These are phyloP conservation scores for Semaprochilodus insignis DNA, from an alignment of 2,797 vertebrate species.

Conservation along the genomic window DNA sequence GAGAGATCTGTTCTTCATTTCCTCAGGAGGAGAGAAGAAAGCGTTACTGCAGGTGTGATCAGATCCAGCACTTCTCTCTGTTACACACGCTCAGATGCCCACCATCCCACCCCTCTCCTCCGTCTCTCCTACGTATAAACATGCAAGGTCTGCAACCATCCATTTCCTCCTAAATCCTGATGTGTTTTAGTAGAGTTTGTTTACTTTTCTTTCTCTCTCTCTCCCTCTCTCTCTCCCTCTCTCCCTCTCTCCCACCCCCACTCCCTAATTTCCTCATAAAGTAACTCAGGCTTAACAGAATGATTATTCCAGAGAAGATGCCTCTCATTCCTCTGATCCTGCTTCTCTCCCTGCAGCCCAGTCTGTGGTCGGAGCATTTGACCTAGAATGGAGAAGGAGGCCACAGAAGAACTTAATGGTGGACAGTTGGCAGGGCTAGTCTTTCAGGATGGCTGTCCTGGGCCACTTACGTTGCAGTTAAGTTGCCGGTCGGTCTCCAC, in stretches of 20 bases:
- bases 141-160: constrained; percentile 10
- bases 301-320: too few relatives aligned
- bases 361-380: too few relatives aligned
- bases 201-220: constrained; percentile 16
- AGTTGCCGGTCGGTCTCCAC: not conserved
- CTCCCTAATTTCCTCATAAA: too few relatives aligned
- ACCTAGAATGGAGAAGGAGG: too few relatives aligned
- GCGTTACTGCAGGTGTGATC: not conserved
- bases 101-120: not conserved
- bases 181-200: constrained; percentile 3
- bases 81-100: not conserved
- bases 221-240: not conserved
- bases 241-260: not conserved
- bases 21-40: constrained; percentile 1
- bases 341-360: too few relatives aligned
- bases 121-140: constrained; percentile 8
- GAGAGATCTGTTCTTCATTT: not conserved
- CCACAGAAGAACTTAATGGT: constrained; percentile 1
- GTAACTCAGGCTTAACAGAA: too few relatives aligned
- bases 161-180: constrained; percentile 16
- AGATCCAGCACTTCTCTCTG: not conserved
- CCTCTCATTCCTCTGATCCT: too few relatives aligned
- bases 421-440: not conserved
- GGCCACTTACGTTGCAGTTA: constrained; percentile 8
- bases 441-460: not conserved